These are phyloP conservation scores for Lacerta viridis DNA, from an alignment of 2,797 vertebrate species.

Conservation along the genomic window DNA sequence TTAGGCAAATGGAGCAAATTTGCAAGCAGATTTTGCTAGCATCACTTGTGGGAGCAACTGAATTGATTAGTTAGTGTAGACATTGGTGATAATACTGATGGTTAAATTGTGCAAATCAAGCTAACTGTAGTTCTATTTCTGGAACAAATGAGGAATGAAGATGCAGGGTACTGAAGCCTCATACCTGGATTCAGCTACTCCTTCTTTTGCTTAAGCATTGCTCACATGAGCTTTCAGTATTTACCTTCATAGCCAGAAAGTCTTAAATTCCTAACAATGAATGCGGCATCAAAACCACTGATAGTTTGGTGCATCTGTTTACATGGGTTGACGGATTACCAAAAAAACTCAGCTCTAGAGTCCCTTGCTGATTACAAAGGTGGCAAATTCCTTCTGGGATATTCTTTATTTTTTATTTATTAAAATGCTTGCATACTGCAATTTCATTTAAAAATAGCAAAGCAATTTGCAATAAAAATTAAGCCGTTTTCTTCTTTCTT, in stretches of 20 bases:
- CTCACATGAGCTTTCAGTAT: background rate
- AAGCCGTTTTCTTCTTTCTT: too few relatives aligned
- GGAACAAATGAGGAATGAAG: background rate
- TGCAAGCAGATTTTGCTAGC: background rate
- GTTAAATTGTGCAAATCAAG: background rate
- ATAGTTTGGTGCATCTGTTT: background rate
- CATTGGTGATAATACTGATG: background rate
- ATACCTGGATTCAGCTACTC: background rate
- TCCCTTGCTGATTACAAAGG: background rate
- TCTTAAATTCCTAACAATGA: background rate
- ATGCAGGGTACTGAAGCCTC: background rate
- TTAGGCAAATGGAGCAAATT: background rate
- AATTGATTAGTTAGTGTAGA: background rate
- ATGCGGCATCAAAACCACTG: background rate
- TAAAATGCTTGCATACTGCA: too few relatives aligned
- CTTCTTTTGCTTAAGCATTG: background rate
- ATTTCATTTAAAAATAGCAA: too few relatives aligned
- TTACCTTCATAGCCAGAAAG: background rate
- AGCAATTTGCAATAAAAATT: too few relatives aligned
- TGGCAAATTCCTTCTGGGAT: background rate
- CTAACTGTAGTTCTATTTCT: background rate
- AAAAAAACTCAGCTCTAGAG: background rate
- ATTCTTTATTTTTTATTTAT: background rate
- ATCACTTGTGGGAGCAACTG: background rate
- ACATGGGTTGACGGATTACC: background rate